These are phyloP conservation scores for Melieria crassipennis DNA, from an alignment of 2,888 invertebrate genomes.

Conservation along the genomic window DNA sequence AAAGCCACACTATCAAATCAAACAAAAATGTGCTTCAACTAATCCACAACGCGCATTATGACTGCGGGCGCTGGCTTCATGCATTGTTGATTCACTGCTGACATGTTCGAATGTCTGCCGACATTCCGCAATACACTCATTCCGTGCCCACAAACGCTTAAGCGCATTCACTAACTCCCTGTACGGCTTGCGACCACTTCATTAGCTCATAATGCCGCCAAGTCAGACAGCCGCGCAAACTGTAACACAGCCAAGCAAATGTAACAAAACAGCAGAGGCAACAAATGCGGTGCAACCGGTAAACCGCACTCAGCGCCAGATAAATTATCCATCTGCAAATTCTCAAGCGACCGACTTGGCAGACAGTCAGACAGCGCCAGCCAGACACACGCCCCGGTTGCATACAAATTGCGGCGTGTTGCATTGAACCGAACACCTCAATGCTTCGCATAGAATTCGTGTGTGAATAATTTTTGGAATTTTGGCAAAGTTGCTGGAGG, in stretches of 20 bases:
- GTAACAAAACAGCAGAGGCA: not conserved
- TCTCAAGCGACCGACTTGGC: not conserved
- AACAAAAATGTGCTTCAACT: no score
- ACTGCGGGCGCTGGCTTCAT: no score
- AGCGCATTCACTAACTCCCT: no score
- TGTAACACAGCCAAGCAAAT: not conserved
- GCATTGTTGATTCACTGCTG: no score
- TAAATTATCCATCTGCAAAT: constrained; percentile 11
- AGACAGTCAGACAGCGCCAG: not conserved
- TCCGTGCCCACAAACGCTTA: no score
- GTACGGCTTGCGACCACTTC: no score
- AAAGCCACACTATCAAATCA: no score
- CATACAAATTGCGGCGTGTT: not conserved
- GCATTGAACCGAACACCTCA: constrained; percentile 8
- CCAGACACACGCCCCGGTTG: not conserved
- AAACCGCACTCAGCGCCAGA: constrained; percentile 10
- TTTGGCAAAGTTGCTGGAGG: constrained; percentile 11
- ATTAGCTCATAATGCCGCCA: no score
- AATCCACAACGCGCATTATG: no score
- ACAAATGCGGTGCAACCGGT: not conserved
- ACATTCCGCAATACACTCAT: no score
- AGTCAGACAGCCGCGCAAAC: no score
- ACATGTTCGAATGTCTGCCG: no score
- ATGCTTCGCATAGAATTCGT: constrained; percentile 14
- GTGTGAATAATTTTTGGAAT: constrained; percentile 13